These are phyloP conservation scores for Stichodactyla helianthus DNA, from an alignment of 64 coral and sea anemone species.

Conservation along the genomic window DNA sequence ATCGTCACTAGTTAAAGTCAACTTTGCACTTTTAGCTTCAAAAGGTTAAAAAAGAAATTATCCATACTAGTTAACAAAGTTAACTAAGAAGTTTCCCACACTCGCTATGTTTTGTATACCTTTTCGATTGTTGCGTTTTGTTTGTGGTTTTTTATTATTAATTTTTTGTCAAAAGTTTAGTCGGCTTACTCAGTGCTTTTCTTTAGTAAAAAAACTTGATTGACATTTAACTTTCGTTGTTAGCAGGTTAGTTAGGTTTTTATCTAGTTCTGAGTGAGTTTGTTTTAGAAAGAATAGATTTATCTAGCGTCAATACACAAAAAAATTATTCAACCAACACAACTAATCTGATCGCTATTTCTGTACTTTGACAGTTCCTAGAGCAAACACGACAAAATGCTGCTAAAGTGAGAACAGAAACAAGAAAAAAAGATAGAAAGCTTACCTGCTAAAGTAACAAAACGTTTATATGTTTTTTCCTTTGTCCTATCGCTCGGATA, in stretches of 20 bases:
- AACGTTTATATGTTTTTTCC: neutral
- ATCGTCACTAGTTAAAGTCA: neutral
- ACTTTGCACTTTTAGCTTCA: neutral
- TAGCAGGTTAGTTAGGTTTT: too few species aligned
- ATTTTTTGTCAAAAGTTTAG: too few species aligned
- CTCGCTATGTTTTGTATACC: too few species aligned
- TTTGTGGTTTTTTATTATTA: too few species aligned
- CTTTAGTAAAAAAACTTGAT: too few species aligned
- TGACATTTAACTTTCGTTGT: too few species aligned
- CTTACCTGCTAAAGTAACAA: neutral
- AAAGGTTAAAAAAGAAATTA: neutral
- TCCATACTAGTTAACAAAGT: too few species aligned
- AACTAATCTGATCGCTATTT: neutral
- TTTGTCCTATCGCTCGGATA: too few species aligned
- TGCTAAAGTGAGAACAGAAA: neutral
- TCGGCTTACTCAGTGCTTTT: too few species aligned
- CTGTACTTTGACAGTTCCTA: neutral
- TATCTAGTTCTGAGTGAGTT: neutral
- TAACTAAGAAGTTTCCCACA: too few species aligned
- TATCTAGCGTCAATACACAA: neutral
- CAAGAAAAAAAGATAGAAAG: neutral
- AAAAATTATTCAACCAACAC: neutral
- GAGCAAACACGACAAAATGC: neutral
- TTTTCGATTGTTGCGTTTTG: too few species aligned
- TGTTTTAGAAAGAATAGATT: neutral